Conservation (phyloP, 2,113 vertebrate species). For the Dryoscopus gambensis region DNA sequence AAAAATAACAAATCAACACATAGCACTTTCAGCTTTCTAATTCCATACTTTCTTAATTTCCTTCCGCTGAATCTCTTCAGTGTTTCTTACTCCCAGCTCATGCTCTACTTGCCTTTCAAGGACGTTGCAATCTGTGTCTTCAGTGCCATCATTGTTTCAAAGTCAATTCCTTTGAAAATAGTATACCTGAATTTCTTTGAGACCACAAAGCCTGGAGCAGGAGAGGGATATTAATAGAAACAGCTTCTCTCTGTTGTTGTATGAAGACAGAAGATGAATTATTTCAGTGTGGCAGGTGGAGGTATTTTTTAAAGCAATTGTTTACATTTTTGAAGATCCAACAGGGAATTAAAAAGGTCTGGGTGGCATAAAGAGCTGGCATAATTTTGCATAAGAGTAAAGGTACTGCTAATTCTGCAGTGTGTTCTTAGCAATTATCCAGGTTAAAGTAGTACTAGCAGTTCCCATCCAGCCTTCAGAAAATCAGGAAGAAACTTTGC, state of each 20-base stretch:
- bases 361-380: not conserved
- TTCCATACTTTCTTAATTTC: not conserved
- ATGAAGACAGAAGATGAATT: not conserved
- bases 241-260: not conserved
- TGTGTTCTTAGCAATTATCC: not conserved
- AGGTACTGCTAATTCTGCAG: not conserved
- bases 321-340: not conserved
- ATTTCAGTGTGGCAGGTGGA: not conserved
- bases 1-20: not conserved
- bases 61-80: not conserved
- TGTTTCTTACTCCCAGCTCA: not conserved
- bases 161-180: not conserved
- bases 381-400: not conserved
- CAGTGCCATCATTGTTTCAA: not conserved
- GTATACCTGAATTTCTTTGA: not conserved
- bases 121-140: not conserved
- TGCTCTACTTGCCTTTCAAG: not conserved
- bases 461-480: not conserved
- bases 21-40: not conserved
- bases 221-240: slow-evolving; percentile 30
- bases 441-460: not conserved
- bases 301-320: slow-evolving; percentile 15
- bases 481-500: not conserved
- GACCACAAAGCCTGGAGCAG: not conserved
- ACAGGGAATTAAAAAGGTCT: not conserved